These are phyloP conservation scores for Drosophila mojavensis DNA, from an alignment of 1,140 invertebrate genomes.

Conservation along the genomic window DNA sequence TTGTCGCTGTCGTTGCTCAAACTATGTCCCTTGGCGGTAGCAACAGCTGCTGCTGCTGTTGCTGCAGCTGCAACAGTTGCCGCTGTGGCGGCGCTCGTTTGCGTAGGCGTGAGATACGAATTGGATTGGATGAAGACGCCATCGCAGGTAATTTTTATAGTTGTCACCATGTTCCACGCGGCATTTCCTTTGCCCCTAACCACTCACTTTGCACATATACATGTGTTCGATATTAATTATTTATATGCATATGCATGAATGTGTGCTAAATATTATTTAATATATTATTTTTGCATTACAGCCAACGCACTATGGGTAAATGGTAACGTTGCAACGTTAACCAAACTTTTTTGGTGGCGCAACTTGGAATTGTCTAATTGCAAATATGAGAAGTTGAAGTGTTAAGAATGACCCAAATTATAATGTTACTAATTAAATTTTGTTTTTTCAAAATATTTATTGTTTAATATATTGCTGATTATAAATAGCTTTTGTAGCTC, in stretches of 20 bases:
- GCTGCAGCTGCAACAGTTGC: constrained; percentile 10
- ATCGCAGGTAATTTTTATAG: constrained; percentile 84
- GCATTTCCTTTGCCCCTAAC: constrained; percentile 31
- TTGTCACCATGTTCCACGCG: constrained; percentile 78
- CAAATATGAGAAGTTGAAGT: too few species aligned
- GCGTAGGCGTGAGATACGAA: constrained; percentile 73
- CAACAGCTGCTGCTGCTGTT: constrained; percentile 6
- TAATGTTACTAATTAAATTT: too few species aligned
- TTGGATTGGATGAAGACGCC: constrained; percentile 83
- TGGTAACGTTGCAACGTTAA: too few species aligned
- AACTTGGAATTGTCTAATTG: background rate
- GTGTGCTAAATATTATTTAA: too few species aligned
- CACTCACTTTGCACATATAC: background rate
- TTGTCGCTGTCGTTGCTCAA: constrained; percentile 68
- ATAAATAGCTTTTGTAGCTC: too few species aligned
- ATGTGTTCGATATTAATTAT: background rate
- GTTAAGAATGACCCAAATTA: too few species aligned
- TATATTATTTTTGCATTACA: too few species aligned
- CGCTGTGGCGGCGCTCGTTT: constrained; percentile 14
- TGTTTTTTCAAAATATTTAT: too few species aligned
- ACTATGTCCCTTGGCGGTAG: constrained; percentile 12
- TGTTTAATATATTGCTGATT: too few species aligned
- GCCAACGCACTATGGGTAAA: too few species aligned
- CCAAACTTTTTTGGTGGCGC: constrained; percentile 6
- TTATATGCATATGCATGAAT: background rate